These are phyloP conservation scores for Nematolebias whitei DNA, from an alignment of 2,113 vertebrate genomes.

Conservation along the genomic window DNA sequence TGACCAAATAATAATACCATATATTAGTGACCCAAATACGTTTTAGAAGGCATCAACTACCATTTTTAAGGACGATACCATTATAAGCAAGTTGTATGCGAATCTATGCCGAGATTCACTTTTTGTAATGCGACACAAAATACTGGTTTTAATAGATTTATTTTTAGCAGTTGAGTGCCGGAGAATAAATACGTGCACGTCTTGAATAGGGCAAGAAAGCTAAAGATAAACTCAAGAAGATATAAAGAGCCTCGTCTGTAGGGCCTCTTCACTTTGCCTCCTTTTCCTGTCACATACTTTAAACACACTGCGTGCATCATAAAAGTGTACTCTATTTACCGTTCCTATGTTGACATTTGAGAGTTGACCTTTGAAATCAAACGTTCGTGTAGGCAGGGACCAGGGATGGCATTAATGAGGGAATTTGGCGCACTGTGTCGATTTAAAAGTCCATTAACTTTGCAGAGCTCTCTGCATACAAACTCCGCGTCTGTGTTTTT, in stretches of 20 bases:
- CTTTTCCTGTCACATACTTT: conserved; percentile 36
- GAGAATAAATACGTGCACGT: background rate
- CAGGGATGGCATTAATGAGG: conserved; percentile 77
- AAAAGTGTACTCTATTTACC: conserved; percentile 74
- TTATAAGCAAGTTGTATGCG: no score
- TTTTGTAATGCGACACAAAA: no score
- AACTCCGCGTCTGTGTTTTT: conserved; percentile 68
- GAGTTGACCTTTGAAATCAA: conserved; percentile 80
- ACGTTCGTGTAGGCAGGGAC: conserved; percentile 61
- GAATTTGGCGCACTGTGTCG: conserved; percentile 74
- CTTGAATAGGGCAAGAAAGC: background rate
- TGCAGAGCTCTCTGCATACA: conserved; percentile 74
- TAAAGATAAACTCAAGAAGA: background rate
- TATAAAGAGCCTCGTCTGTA: background rate
- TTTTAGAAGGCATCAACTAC: no score
- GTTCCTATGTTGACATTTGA: conserved; percentile 78
- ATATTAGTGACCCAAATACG: no score
- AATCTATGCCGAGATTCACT: background rate
- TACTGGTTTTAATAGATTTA: background rate
- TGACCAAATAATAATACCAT: no score
- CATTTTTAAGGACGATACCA: no score
- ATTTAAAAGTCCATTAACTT: conserved; percentile 85
- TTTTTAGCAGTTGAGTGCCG: background rate
- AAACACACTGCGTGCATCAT: conserved; percentile 49
- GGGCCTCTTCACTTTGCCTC: conserved; percentile 6